A percentile compares a stretch with the other conserved stretches of the same genome.
phyloP scores from a whole-genome alignment of 2,888 invertebrate species.

The Eledona agricola region DNA sequence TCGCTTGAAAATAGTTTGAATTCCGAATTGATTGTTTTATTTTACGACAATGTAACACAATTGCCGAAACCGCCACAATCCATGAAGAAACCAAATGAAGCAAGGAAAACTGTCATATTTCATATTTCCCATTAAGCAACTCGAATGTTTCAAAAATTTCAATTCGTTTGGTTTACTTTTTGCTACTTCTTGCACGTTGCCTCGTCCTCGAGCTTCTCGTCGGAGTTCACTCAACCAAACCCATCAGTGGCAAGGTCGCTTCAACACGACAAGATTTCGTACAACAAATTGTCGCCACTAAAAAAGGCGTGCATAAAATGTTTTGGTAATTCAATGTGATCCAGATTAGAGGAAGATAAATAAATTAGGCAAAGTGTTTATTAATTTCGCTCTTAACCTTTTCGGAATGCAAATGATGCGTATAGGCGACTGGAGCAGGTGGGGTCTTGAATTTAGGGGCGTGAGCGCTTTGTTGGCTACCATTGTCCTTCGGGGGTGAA shows the following conservation, averaged over 20 bases:
- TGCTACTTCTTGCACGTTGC: too few species aligned
- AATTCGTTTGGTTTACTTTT: too few species aligned
- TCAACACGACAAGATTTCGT: constrained; percentile 7
- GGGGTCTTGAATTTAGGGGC: constrained; percentile 25
- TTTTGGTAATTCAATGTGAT: constrained; percentile 13
- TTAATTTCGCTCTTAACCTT: constrained; percentile 24
- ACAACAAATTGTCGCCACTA: constrained; percentile 15
- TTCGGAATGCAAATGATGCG: constrained; percentile 11
- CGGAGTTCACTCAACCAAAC: constrained; percentile 19
- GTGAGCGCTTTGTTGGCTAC: constrained; percentile 9
- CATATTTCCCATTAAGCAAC: too few species aligned
- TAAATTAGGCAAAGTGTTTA: constrained; percentile 16
- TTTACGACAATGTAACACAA: too few species aligned
- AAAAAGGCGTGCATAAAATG: background rate
- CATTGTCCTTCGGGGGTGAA: constrained; percentile 14
- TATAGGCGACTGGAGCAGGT: constrained; percentile 16
- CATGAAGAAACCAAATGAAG: too few species aligned
- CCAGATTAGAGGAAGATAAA: constrained; percentile 11
- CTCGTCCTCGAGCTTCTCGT: background rate
- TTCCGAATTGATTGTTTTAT: too few species aligned
- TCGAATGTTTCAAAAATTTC: too few species aligned
- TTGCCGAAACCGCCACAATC: too few species aligned
- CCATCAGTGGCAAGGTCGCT: constrained; percentile 14
- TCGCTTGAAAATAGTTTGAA: too few species aligned
- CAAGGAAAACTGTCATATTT: too few species aligned